Base-by-base conservation (phyloP, 2,113 vertebrate species). In the Cephalopholis sonnerati region DNA sequence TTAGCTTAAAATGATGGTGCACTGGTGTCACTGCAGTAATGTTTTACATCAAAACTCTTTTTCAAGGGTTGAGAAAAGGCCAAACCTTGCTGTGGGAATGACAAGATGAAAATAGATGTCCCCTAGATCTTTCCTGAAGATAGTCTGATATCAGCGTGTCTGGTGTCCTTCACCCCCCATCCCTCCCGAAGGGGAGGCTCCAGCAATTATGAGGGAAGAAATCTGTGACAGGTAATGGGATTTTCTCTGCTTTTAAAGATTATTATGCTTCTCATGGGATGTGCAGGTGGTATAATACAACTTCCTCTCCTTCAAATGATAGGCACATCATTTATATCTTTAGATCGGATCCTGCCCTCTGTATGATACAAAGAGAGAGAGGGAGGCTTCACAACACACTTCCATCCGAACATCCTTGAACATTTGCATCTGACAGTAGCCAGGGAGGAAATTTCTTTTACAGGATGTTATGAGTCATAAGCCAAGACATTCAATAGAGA, bases 181-280 rank as follows among this genome's bases (percentile, higher is more conserved):
- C 69, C 89, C 86, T 90, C 90, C 81, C 89, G 82, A 84, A 93
- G 90, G 92, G 86, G 79, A 89, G 78, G 81, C 89, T 91, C 67
- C 79, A 41, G 90, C 92, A 94, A 95, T 96, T 95, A 95, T 85
- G 81, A 89, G 84, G 84, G 81, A 86, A 87, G 85, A 88, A 91
- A 92, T 93, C 89, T 86, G 85, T 91, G 91, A 89, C 85, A 91
- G 90, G 87, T 92, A 94, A 95, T 93, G 88, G 90, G 90, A 93
- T 94, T 95, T 90, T 90, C 82, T 88, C 67, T 84, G 77, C 88
- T 93, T 85, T 93, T 92, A 91, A 92, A 92, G 92, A 94, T 94
- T 94, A 92, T 94, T 86, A 93, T 90, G 91, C 84, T 92, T 91
- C 94, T 91, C 93, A 48, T 62, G 92, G 93, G 92, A 94, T 65